Base-by-base conservation (phyloP, 2,113 vertebrate species). In the Pomatostomus ruficeps region DNA sequence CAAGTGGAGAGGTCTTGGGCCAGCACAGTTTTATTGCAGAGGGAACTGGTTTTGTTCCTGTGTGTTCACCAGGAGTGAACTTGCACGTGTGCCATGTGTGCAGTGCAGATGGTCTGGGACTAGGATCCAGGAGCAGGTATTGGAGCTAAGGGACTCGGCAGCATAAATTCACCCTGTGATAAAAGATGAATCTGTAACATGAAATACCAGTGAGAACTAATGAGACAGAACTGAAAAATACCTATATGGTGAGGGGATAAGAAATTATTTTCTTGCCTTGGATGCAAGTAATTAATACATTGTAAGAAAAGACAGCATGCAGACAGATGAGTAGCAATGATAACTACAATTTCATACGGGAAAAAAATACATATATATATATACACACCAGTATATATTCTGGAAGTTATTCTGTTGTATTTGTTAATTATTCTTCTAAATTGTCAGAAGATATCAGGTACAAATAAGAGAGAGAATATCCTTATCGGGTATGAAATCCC, bases 51-150 rank as follows among this genome's bases (percentile, higher is more conserved):
- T 91, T 40, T 59, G 10, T n/a, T 75, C 28, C 28, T 1, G 2
- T 54, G 73, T 78, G 38, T 54, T 89, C 43, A 28, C 26, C 2
- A 1, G 43, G 71, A 58, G 35, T 28, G 55, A 77, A 45, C 28
- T 48, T 0, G 2, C 14, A 24, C 21, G 1, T 7, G 57, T 45
- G 29, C 31, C 33, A 2, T 13, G 4, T 6, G 36, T 65, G 45
- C 22, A 31, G 40, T 0, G 3, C 67, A 79, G 45, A 55, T 48
- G 21, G 36, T 51, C 43, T 82, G 83, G 72, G 58, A 66, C 18
- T 12, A 28, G 51, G 49, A 79, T 73, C n/a, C 35, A 45, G 79
- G 21, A 78, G 38, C 33, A 54, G 54, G 21, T 42, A 33, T 9
- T 59, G 62, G 52, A 83, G 21, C 24, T 46, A 46, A 42, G 71